A percentile compares a stretch with the other conserved stretches of the same genome.
phyloP scores from a whole-genome alignment of 1,140 invertebrate genomes.

The Lethocerus indicus region DNA sequence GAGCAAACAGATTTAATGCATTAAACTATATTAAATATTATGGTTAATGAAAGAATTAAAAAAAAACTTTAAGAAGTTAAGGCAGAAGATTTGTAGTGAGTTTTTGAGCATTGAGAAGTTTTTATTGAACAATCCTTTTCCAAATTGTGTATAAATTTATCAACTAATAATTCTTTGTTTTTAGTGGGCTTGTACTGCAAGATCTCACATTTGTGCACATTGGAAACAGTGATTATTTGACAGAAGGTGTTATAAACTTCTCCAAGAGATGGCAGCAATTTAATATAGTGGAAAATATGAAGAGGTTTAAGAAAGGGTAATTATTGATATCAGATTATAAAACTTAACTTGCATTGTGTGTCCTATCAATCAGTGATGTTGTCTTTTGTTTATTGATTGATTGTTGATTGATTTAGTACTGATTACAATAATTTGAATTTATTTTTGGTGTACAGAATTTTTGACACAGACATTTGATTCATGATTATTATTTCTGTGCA shows the following conservation, averaged over 20 bases:
- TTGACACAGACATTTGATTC: too few species aligned
- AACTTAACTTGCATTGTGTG: too few species aligned
- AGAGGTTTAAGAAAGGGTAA: conserved; percentile 87
- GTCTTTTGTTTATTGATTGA: too few species aligned
- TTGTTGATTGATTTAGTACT: too few species aligned
- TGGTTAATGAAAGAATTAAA: not conserved
- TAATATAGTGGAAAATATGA: conserved; percentile 94
- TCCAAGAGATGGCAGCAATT: conserved; percentile 97
- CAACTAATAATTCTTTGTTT: conserved; percentile 21
- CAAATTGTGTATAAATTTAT: not conserved
- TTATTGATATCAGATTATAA: conserved; percentile 17
- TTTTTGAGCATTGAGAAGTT: not conserved
- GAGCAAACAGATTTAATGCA: too few species aligned
- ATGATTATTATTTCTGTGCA: too few species aligned
- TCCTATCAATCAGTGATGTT: too few species aligned
- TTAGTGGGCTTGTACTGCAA: conserved; percentile 91
- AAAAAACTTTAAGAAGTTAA: not conserved
- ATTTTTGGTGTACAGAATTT: too few species aligned
- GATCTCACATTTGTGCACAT: conserved; percentile 98
- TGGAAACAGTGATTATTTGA: conserved; percentile 79
- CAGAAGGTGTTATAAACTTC: conserved; percentile 86
- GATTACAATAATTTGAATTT: too few species aligned
- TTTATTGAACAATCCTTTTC: not conserved
- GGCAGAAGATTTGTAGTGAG: not conserved
- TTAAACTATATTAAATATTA: not conserved